These are phyloP conservation scores for Stichodactyla mertensii DNA, from an alignment of 64 coral and sea anemone species.

Conservation along the genomic window DNA sequence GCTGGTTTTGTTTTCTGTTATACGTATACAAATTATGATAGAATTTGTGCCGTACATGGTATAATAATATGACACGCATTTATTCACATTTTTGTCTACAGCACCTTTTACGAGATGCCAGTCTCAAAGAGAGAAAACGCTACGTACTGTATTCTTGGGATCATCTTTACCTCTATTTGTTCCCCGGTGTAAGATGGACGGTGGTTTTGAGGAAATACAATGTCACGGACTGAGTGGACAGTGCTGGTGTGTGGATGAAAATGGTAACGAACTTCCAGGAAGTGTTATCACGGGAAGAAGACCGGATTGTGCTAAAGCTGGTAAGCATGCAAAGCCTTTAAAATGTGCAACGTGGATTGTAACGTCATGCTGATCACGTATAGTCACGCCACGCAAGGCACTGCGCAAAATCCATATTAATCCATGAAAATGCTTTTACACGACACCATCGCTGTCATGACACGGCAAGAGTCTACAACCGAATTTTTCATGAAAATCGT, in stretches of 20 bases:
- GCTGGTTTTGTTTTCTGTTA: too few relatives aligned
- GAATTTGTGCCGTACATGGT: too few relatives aligned
- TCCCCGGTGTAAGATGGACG: constrained; percentile 53
- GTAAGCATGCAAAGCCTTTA: not conserved
- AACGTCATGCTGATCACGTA: too few relatives aligned
- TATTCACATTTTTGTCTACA: not conserved
- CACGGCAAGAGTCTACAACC: too few relatives aligned
- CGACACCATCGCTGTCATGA: too few relatives aligned
- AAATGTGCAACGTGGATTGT: too few relatives aligned
- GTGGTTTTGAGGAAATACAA: constrained; percentile 38
- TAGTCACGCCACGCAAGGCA: too few relatives aligned
- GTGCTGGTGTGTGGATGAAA: constrained; percentile 78
- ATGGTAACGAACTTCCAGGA: constrained; percentile 55
- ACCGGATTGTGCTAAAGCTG: constrained; percentile 52
- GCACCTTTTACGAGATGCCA: constrained; percentile 24
- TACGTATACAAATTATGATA: too few relatives aligned
- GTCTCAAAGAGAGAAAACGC: not conserved
- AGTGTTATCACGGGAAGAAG: constrained; percentile 15
- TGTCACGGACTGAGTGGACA: constrained; percentile 61
- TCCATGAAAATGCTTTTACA: too few relatives aligned
- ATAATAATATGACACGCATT: too few relatives aligned
- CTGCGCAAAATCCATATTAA: too few relatives aligned
- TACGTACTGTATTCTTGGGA: not conserved
- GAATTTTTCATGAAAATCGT: too few relatives aligned
- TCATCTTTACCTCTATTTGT: constrained; percentile 27